Evolutionary conservation across 92 coral and sea anemone species (phyloP).

Genomic region (Ricordea florida): DNA sequence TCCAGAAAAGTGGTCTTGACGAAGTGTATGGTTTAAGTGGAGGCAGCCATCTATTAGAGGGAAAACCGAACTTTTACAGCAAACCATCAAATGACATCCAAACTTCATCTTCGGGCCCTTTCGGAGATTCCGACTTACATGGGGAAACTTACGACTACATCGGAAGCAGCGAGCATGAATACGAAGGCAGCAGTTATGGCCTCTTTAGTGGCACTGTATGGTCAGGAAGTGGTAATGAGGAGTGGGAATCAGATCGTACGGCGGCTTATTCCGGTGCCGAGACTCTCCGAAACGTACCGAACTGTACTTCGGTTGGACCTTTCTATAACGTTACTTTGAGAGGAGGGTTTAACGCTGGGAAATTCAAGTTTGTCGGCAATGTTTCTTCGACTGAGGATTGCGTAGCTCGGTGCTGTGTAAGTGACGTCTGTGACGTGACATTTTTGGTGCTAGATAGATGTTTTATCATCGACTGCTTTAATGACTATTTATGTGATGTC

Average conservation of each 20-base stretch:
- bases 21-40: too few relatives aligned
- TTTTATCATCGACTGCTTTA: slow-evolving; percentile 64
- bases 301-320: not conserved
- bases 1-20: too few relatives aligned
- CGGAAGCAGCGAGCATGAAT: too few relatives aligned
- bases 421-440: slow-evolving; percentile 66
- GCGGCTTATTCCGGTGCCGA: not conserved
- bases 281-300: not conserved
- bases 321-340: slow-evolving; percentile 68
- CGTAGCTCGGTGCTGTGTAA: slow-evolving; percentile 66
- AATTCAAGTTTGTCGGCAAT: slow-evolving; percentile 70
- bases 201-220: not conserved
- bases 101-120: too few relatives aligned
- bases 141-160: too few relatives aligned
- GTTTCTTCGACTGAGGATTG: slow-evolving; percentile 64
- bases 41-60: too few relatives aligned
- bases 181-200: not conserved
- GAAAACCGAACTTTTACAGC: too few relatives aligned
- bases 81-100: too few relatives aligned
- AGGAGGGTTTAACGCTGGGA: slow-evolving; percentile 81
- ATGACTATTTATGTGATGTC: slow-evolving; percentile 40
- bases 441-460: slow-evolving; percentile 81
- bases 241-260: too few relatives aligned
- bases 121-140: too few relatives aligned
- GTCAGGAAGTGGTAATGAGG: not conserved